Base-by-base conservation (phyloP, 2,888 invertebrate species). In the Masnerella sp. region DNA sequence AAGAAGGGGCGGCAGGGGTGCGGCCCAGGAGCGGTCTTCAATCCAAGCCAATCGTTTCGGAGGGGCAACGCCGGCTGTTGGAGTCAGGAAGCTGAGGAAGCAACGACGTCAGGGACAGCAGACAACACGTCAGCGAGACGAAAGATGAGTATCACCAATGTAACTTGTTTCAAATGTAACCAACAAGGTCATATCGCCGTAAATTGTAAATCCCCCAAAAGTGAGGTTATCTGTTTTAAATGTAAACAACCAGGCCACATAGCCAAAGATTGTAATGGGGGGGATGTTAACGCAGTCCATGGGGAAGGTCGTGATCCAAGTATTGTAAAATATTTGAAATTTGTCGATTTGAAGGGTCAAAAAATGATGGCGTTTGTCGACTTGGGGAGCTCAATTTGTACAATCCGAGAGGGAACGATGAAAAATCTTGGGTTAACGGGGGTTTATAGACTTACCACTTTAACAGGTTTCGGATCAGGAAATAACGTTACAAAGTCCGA, bases 391-490 rank as follows among this genome's bases (percentile, higher is more conserved):
- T 12, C 38, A 7, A 15, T 38, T 15, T 38, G 15, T 34, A 71
- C 70, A 0, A 49, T 47, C 4, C 9, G 34, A 12, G 34, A 34
- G 15, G 11, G 4, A n/a, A 11, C 8, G 22, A 12, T 11, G 11
- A 11, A 34, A 34, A 34, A 34, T 5, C 34, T 71, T 5, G 49
- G 40, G 38, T 14, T 56, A 18, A 40, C 52, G 2, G 45, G 5
- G 8, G 11, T n/a, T 20, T 28, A 17, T 12, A 28, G 11, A 11
- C 1, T 34, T 2, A 18, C 5, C 12, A 14, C 11, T 5, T 18
- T 18, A 32, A n/a, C 8, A 28, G 67, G 74, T 9, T 75, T 75
- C 28, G 70, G 68, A 5, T 9, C 38, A 5, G n/a, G n/a, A 14
- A 5, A n/a, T 2, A 43, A 22, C 8, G 15, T 25, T n/a, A 42